Evolutionary conservation across 2,888 invertebrate species (phyloP).

Genomic region (Mycalesis mineus): DNA sequence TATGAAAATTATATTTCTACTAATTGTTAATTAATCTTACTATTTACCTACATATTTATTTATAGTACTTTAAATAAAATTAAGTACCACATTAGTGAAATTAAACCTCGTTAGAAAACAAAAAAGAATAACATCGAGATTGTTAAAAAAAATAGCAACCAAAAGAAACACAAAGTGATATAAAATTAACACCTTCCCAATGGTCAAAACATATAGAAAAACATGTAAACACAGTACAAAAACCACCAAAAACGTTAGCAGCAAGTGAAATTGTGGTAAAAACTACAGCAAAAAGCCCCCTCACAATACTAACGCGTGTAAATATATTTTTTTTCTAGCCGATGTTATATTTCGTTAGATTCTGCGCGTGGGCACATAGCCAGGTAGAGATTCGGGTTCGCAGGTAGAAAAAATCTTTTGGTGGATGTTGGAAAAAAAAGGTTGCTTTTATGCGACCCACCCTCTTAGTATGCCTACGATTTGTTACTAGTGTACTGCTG

Average conservation of each 20-base stretch:
- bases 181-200: slow-evolving; percentile 29
- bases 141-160: background rate
- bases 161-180: slow-evolving; percentile 5
- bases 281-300: slow-evolving; percentile 68
- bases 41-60: no score
- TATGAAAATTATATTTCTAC: no score
- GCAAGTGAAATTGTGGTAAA: slow-evolving; percentile 70
- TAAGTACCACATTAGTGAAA: no score
- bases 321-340: slow-evolving; percentile 48
- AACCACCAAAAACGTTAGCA: slow-evolving; percentile 47
- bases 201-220: slow-evolving; percentile 36
- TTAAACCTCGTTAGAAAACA: no score
- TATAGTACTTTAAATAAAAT: no score
- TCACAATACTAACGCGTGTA: slow-evolving; percentile 41
- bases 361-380: slow-evolving; percentile 59
- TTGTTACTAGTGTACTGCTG: slow-evolving; percentile 40
- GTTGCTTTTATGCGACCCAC: slow-evolving; percentile 68
- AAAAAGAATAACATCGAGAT: no score
- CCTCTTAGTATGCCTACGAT: slow-evolving; percentile 65
- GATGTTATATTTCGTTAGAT: slow-evolving; percentile 51
- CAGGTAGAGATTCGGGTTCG: slow-evolving; percentile 70
- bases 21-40: no score
- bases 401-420: slow-evolving; percentile 73
- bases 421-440: slow-evolving; percentile 65
- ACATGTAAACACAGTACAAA: slow-evolving; percentile 54